Percentiles rank a stretch among this genome's conserved stretches.
Evolutionary conservation across 37 sponge, comb jelly and placozoan genomes (phyloP).

Genomic region (Spongilla lacustris): DNA sequence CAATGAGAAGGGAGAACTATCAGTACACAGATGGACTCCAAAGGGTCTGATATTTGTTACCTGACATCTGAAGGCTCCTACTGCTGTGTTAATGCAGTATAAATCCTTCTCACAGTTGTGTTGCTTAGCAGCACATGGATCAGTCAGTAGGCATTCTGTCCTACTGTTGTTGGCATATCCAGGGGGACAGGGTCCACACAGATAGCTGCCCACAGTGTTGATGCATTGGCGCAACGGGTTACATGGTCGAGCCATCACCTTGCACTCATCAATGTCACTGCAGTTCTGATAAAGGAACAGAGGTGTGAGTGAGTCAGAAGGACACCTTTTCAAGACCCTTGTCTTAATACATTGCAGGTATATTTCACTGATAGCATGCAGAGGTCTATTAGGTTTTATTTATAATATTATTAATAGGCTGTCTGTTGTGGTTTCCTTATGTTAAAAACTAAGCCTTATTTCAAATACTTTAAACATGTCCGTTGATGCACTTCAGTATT

Average conservation of each 20-base stretch:
- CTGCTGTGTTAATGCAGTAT: conserved; percentile 60
- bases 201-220: conserved; percentile 46
- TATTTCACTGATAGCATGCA: too few relatives aligned
- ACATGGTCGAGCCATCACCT: not conserved
- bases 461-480: too few relatives aligned
- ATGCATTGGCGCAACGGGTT: not conserved
- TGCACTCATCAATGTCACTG: conserved; percentile 45
- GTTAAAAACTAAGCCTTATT: too few relatives aligned
- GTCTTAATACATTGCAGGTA: too few relatives aligned
- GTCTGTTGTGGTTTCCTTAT: too few relatives aligned
- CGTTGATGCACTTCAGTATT: too few relatives aligned
- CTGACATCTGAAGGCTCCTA: conserved; percentile 65
- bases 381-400: too few relatives aligned
- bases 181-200: conserved; percentile 74
- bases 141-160: conserved; percentile 61
- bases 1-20: not conserved
- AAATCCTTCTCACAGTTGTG: conserved; percentile 69
- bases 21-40: not conserved
- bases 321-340: too few relatives aligned
- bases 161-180: conserved; percentile 75
- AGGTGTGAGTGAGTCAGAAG: not conserved
- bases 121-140: conserved; percentile 76
- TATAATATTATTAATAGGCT: too few relatives aligned
- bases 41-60: conserved; percentile 6
- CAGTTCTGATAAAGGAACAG: conserved; percentile 35